These are phyloP conservation scores for Scelioninae gen. 2 DNA, from an alignment of 2,888 invertebrate genomes.

Conservation along the genomic window DNA sequence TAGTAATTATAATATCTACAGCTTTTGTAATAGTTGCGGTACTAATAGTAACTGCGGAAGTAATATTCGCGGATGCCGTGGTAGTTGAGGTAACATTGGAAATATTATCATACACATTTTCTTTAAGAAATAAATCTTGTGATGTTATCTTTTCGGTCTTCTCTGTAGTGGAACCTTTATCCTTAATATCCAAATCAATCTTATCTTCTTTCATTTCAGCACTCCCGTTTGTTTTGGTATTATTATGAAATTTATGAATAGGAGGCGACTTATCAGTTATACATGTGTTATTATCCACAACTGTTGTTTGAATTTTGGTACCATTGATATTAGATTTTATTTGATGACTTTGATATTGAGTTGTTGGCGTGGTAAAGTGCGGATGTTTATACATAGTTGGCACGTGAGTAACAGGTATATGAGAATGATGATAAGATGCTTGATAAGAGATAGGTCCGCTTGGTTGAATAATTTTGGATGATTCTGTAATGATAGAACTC, in stretches of 20 bases:
- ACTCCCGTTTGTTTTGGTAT: slow-evolving; percentile 42
- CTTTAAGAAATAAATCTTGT: too few relatives aligned
- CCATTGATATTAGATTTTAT: slow-evolving; percentile 35
- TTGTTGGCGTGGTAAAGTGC: slow-evolving; percentile 62
- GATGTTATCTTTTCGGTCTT: slow-evolving; percentile 15
- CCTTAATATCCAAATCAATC: slow-evolving; percentile 38
- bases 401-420: slow-evolving; percentile 68
- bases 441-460: slow-evolving; percentile 63
- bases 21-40: not conserved
- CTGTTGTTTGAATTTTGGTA: slow-evolving; percentile 25
- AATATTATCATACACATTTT: too few relatives aligned
- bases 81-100: not conserved
- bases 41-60: not conserved
- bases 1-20: too few relatives aligned
- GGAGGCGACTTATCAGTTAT: slow-evolving; percentile 51
- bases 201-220: slow-evolving; percentile 37
- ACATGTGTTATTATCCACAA: slow-evolving; percentile 1
- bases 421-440: slow-evolving; percentile 68
- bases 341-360: slow-evolving; percentile 47
- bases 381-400: slow-evolving; percentile 69
- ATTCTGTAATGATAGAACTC: slow-evolving; percentile 49
- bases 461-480: slow-evolving; percentile 57
- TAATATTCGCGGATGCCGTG: slow-evolving; percentile 1
- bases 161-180: slow-evolving; percentile 54
- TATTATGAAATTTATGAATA: slow-evolving; percentile 62